Evolutionary conservation across 2,888 invertebrate genomes (phyloP), one percentile per base, ranked within the genome.

Genomic region (Ophion costatus): DNA sequence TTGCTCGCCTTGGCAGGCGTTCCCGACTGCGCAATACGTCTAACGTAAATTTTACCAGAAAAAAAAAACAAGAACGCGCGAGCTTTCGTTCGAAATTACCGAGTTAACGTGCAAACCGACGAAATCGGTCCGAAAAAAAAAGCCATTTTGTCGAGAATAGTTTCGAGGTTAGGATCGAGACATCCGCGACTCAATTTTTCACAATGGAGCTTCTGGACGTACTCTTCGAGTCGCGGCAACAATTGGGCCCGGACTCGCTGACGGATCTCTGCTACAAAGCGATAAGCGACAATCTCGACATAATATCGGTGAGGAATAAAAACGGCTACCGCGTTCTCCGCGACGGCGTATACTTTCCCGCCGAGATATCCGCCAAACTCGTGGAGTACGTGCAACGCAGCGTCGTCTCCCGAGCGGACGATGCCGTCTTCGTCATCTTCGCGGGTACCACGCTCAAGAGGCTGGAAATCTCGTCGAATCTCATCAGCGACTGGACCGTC

Each of bases 371-470:
- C 90, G 97, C 97, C 91, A 95, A 95, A 89, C 94, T 97, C 81
- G 93, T 97, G 17, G 94, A 95, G 80, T 94, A 94, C 57, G 95
- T 95, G 86, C 95, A 96, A 87, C 94, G 90, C 89, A 94, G 87
- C 88, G 93, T 90, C 89, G 94, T 93, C 75, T 93, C 95, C 71
- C 94, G 95, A 38, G 92, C 97, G 20, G 96, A 96, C 90, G 96
- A 97, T 89, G 95, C 94, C 88, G 96, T 97, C 90, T 95, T 97
- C 14, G 95, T 95, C 88, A 94, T 97, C 88, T 97, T 98, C 92
- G 94, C 95, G 86, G 95, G 95, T 42, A 97, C 97, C 14, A 95
- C 96, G 79, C 94, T 98, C 69, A 95, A 96, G 90, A 94, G 95
- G 82, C 96, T 98, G 14, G 95, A 95, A 90, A 94, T 98, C 87